A percentile compares a stretch with the other conserved stretches of the same genome.
These are phyloP conservation scores for Nemotelus nigrinus DNA, from an alignment of 2,888 invertebrate species.

Conservation along the genomic window DNA sequence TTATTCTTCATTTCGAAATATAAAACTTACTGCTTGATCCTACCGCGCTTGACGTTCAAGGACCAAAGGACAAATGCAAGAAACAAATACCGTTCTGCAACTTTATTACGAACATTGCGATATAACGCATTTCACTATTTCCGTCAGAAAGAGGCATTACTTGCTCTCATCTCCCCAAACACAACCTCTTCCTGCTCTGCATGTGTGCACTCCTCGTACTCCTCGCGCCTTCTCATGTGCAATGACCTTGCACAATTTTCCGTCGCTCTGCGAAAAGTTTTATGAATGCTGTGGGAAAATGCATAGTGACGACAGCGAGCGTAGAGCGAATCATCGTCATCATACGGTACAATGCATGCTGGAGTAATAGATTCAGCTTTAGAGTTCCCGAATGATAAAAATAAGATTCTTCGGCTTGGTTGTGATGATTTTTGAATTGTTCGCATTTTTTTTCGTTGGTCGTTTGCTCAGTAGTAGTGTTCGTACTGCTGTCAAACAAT, in stretches of 20 bases:
- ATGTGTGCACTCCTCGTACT: background rate
- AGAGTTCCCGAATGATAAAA: conserved; percentile 24
- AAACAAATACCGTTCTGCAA: background rate
- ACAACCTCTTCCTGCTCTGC: background rate
- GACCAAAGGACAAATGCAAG: conserved; percentile 27
- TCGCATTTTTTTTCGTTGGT: background rate
- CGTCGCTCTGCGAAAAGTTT: background rate
- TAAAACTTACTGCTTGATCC: background rate
- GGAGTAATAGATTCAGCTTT: conserved; percentile 6
- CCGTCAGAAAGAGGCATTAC: background rate
- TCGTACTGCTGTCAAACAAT: conserved; percentile 5
- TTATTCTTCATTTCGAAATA: conserved; percentile 30
- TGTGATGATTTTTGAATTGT: conserved; percentile 2
- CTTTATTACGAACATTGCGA: conserved; percentile 13
- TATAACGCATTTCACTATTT: conserved; percentile 31
- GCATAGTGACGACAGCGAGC: conserved; percentile 2
- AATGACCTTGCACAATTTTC: conserved; percentile 41
- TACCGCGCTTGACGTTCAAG: background rate
- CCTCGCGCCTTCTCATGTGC: background rate
- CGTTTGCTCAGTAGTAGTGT: background rate
- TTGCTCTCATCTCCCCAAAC: background rate
- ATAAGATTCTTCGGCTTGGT: background rate
- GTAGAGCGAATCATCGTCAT: background rate
- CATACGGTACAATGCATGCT: conserved; percentile 30
- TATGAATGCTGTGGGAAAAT: conserved; percentile 38